phyloP scores from a whole-genome alignment of 1,140 invertebrate species.

The Metopolophium dirhodum region DNA sequence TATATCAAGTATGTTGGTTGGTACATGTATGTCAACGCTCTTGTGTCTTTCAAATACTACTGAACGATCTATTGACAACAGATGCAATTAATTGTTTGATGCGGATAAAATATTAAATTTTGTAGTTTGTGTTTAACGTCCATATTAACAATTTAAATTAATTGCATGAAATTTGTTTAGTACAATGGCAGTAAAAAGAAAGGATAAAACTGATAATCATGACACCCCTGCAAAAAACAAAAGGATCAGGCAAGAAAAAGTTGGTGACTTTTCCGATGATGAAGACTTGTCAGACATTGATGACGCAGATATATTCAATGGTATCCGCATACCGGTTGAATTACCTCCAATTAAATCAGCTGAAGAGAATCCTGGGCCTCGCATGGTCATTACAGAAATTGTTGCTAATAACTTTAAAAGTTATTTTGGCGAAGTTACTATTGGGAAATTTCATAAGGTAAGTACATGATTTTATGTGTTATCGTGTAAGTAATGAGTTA shows the following conservation, averaged over 20 bases:
- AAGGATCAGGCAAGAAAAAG: slow-evolving; percentile 54
- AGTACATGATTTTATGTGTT: not conserved
- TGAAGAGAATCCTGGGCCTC: slow-evolving; percentile 73
- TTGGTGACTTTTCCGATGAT: slow-evolving; percentile 62
- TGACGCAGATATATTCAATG: slow-evolving; percentile 69
- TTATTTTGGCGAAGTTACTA: slow-evolving; percentile 81
- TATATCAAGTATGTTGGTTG: no score
- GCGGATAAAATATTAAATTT: not conserved
- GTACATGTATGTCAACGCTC: no score
- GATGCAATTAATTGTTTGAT: not conserved
- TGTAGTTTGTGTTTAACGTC: no score
- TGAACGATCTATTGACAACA: no score
- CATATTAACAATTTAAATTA: not conserved
- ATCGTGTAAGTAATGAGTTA: not conserved
- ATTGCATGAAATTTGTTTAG: not conserved
- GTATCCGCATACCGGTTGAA: slow-evolving; percentile 88
- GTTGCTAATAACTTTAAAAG: slow-evolving; percentile 97
- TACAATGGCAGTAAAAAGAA: slow-evolving; percentile 20
- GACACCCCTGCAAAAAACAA: not conserved
- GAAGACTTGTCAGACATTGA: slow-evolving; percentile 69
- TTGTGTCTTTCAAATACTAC: no score
- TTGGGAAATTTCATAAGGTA: slow-evolving; percentile 87
- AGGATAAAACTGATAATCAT: not conserved
- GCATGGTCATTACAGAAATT: slow-evolving; percentile 92
- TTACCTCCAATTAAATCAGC: slow-evolving; percentile 72